Conservation (phyloP, 2,888 invertebrate genomes). For the Spatulosminthurus flaviceps region DNA sequence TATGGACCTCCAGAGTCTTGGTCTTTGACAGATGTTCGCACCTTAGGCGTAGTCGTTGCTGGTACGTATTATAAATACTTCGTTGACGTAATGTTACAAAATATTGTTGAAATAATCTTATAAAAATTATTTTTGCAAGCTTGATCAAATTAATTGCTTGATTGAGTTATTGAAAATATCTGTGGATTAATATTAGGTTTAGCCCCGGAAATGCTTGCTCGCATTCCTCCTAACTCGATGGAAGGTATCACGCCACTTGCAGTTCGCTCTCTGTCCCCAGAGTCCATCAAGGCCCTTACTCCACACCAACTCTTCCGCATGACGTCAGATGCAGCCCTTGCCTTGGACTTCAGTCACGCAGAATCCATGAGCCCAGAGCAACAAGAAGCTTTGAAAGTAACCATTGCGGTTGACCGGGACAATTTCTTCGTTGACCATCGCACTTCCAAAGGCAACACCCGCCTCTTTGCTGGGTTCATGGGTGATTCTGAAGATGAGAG, state of each 20-base stretch:
- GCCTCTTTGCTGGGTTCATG: constrained; percentile 26
- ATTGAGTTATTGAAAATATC: too few species aligned
- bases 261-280: constrained; percentile 50
- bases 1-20: constrained; percentile 61
- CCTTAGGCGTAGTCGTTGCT: constrained; percentile 61
- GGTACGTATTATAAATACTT: constrained; percentile 49
- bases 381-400: constrained; percentile 46
- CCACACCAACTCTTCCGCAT: constrained; percentile 55
- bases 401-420: constrained; percentile 42
- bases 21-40: constrained; percentile 60
- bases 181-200: constrained; percentile 55
- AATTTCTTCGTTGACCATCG: not conserved
- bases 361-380: constrained; percentile 48
- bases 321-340: constrained; percentile 53
- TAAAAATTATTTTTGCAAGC: not conserved
- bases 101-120: not conserved
- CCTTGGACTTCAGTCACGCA: constrained; percentile 47
- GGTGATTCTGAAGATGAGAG: not conserved
- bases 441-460: constrained; percentile 2
- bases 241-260: constrained; percentile 58
- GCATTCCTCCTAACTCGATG: constrained; percentile 57
- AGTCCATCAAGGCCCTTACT: constrained; percentile 48
- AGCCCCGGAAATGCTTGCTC: constrained; percentile 54
- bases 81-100: not conserved
- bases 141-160: too few species aligned